A percentile compares a stretch with the other conserved stretches of the same genome.
These are phyloP conservation scores for Brachionus plicatilis DNA, from an alignment of 1,140 invertebrate genomes.

Conservation along the genomic window DNA sequence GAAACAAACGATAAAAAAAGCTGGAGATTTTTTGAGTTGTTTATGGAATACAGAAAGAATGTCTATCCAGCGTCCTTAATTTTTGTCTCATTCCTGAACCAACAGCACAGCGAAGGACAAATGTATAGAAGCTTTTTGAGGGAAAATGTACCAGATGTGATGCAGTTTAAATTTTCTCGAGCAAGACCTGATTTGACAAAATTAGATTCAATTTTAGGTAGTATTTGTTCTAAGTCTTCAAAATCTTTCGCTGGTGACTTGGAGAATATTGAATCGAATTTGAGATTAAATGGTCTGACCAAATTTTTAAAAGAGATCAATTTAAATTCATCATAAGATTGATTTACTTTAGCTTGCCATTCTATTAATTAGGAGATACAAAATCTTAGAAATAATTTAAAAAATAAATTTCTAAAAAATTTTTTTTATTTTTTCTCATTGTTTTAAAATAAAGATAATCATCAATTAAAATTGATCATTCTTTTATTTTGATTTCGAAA, in stretches of 20 bases:
- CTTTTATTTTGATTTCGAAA: too few relatives aligned
- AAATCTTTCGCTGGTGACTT: conserved; percentile 4
- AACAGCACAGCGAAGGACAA: conserved; percentile 47
- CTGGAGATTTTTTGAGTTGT: conserved; percentile 47
- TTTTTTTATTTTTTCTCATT: too few relatives aligned
- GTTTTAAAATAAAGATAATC: too few relatives aligned
- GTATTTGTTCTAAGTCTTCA: conserved; percentile 45
- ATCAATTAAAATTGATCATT: too few relatives aligned
- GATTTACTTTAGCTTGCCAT: neutral
- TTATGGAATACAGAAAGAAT: conserved; percentile 49
- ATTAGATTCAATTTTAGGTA: conserved; percentile 51
- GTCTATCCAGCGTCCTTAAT: conserved; percentile 51
- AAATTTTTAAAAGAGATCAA: neutral
- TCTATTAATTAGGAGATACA: neutral
- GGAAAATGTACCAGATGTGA: conserved; percentile 44
- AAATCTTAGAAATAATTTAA: neutral
- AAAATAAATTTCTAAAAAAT: too few relatives aligned
- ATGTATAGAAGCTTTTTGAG: conserved; percentile 45
- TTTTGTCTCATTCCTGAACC: conserved; percentile 51
- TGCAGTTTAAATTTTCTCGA: conserved; percentile 49
- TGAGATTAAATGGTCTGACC: neutral
- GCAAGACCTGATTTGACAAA: conserved; percentile 51
- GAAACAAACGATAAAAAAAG: conserved; percentile 3
- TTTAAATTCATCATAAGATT: neutral
- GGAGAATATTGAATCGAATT: conserved; percentile 13